These are phyloP conservation scores for Enteromius treurensis DNA, from an alignment of 2,797 vertebrate species.

Conservation along the genomic window DNA sequence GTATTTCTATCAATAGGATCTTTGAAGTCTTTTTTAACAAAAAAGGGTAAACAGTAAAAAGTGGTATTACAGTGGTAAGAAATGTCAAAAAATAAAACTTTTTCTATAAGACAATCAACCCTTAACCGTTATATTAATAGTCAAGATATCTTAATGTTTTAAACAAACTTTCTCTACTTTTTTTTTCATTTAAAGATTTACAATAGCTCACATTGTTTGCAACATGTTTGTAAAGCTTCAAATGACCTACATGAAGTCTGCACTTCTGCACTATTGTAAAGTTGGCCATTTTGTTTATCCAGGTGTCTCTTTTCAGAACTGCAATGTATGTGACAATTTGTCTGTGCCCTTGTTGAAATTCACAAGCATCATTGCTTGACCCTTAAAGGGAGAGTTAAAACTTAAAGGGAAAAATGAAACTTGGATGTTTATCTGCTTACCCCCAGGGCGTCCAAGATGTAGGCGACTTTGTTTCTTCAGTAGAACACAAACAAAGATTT, in stretches of 20 bases:
- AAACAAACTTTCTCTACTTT: neutral
- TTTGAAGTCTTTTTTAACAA: conserved; percentile 25
- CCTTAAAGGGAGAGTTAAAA: too few species aligned
- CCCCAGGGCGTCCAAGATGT: too few species aligned
- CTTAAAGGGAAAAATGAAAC: too few species aligned
- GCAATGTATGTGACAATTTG: conserved; percentile 27
- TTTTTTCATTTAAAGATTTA: neutral
- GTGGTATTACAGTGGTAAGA: neutral
- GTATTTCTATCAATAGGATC: conserved; percentile 22
- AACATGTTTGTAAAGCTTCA: conserved; percentile 22
- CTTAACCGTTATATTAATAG: neutral
- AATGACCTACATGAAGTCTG: conserved; percentile 8
- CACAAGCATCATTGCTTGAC: conserved; percentile 6
- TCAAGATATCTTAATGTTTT: neutral
- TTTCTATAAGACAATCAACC: neutral
- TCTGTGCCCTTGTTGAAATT: neutral
- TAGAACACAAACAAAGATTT: too few species aligned
- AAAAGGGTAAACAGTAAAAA: conserved; percentile 2
- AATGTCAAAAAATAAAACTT: neutral
- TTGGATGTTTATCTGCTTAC: too few species aligned
- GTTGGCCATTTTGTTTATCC: conserved; percentile 41
- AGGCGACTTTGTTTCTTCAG: too few species aligned
- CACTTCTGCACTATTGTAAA: conserved; percentile 24
- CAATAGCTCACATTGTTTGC: conserved; percentile 33
- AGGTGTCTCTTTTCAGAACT: conserved; percentile 46